These are phyloP conservation scores for Mesochorus sp. DNA, from an alignment of 2,888 invertebrate genomes.

Conservation along the genomic window DNA sequence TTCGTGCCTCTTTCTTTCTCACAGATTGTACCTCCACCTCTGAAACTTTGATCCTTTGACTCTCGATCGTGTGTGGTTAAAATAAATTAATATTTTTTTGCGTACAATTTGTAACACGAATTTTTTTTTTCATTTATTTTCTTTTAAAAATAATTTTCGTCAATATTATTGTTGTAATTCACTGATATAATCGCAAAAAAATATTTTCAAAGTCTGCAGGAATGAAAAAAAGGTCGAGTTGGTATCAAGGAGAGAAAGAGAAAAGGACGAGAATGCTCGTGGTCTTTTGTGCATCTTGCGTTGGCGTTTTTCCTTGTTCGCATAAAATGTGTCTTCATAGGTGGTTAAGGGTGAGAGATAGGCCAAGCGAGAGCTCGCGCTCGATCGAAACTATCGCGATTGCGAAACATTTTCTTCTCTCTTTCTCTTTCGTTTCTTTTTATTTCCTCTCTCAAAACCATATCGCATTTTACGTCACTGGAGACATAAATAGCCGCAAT, in stretches of 20 bases:
- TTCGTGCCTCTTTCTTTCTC: slow-evolving; percentile 49
- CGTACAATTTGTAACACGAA: too few relatives aligned
- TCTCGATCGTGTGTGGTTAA: too few relatives aligned
- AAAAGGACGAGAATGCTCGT: slow-evolving; percentile 67
- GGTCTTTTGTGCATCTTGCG: slow-evolving; percentile 72
- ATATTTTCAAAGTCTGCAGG: too few relatives aligned
- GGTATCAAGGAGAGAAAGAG: slow-evolving; percentile 17
- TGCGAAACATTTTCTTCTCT: slow-evolving; percentile 36
- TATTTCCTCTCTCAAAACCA: not conserved
- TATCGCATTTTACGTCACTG: not conserved
- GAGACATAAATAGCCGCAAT: slow-evolving; percentile 26
- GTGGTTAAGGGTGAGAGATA: slow-evolving; percentile 63
- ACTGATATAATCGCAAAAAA: too few relatives aligned
- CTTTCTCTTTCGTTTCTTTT: not conserved
- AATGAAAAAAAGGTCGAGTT: too few relatives aligned
- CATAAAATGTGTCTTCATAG: slow-evolving; percentile 68
- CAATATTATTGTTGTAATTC: too few relatives aligned
- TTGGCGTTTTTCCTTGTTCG: slow-evolving; percentile 74
- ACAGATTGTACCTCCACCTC: slow-evolving; percentile 36
- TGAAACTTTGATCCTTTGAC: slow-evolving; percentile 39
- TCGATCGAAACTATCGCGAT: slow-evolving; percentile 72
- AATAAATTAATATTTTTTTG: too few relatives aligned
- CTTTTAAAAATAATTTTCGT: too few relatives aligned
- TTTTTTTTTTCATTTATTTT: too few relatives aligned
- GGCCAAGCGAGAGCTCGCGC: slow-evolving; percentile 56